phyloP scores from a whole-genome alignment of 2,797 vertebrate species.

The Coregonus sp. region DNA sequence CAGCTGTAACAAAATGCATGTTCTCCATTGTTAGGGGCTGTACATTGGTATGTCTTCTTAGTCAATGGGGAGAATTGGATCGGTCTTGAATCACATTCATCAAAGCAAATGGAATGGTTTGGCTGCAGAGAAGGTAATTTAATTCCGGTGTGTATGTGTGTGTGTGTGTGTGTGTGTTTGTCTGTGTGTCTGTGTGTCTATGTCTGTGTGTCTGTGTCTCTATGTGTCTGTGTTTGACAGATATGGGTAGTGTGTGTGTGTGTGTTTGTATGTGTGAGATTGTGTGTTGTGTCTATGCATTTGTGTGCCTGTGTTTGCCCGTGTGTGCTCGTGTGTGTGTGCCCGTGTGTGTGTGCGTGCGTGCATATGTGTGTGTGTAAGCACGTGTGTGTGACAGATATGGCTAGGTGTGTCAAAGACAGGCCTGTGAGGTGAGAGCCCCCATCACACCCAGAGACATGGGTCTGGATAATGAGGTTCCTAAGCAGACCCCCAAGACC shows the following conservation, averaged over 20 bases:
- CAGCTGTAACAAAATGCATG: conserved; percentile 30
- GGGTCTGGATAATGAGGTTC: conserved; percentile 37
- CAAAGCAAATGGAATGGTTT: conserved; percentile 49
- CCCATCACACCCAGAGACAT: not conserved
- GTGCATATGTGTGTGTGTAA: conserved; percentile 14
- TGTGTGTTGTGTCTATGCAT: no score
- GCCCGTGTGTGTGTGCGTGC: conserved; percentile 19
- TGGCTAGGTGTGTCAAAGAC: not conserved
- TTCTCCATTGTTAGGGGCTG: conserved; percentile 32
- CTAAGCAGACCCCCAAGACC: conserved; percentile 35
- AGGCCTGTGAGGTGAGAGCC: not conserved
- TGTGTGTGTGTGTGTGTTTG: not conserved
- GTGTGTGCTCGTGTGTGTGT: conserved; percentile 5
- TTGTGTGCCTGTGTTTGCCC: no score
- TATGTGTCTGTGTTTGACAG: no score
- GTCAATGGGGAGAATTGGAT: conserved; percentile 39
- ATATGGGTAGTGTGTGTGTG: conserved; percentile 5
- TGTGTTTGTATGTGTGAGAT: not conserved
- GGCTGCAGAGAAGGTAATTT: conserved; percentile 30
- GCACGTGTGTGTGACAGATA: conserved; percentile 4
- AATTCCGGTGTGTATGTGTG: conserved; percentile 30
- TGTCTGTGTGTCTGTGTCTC: no score
- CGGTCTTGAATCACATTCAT: conserved; percentile 44
- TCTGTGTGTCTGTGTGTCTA: no score
- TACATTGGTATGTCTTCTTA: conserved; percentile 32